Conservation (phyloP, 2,888 invertebrate genomes). For the Napeogenes inachia region DNA sequence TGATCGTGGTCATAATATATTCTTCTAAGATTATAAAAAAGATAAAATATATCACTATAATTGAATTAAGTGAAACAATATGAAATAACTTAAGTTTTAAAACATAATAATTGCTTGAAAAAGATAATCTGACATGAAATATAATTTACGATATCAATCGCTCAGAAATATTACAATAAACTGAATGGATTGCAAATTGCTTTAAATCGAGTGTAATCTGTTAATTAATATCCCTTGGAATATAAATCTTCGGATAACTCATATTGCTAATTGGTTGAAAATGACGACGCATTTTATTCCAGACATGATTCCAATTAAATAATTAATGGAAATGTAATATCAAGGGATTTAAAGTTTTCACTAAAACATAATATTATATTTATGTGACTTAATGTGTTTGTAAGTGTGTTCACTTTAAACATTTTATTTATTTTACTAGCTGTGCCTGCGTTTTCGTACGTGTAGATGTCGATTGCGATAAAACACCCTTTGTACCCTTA, state of each 20-base stretch:
- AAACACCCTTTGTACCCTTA: too few relatives aligned
- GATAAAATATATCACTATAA: too few relatives aligned
- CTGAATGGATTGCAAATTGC: background rate
- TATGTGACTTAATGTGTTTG: background rate
- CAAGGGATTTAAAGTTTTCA: background rate
- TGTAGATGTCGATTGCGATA: too few relatives aligned
- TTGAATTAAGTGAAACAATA: too few relatives aligned
- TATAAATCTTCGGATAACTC: constrained; percentile 6
- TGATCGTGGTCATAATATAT: too few relatives aligned
- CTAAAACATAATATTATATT: background rate
- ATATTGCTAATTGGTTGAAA: constrained; percentile 5
- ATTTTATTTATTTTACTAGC: too few relatives aligned
- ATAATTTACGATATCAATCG: background rate
- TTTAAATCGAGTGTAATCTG: constrained; percentile 1
- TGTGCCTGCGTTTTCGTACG: too few relatives aligned
- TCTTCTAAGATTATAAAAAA: too few relatives aligned
- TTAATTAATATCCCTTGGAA: constrained; percentile 1
- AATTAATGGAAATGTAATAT: background rate
- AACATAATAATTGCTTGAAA: too few relatives aligned
- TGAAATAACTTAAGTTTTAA: too few relatives aligned
- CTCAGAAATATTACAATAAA: too few relatives aligned
- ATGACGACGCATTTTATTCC: constrained; percentile 1
- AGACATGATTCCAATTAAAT: constrained; percentile 6
- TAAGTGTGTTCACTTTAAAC: too few relatives aligned
- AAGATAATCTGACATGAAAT: background rate